A percentile compares a stretch with the other conserved stretches of the same genome.
phyloP scores from a whole-genome alignment of 1,140 invertebrate genomes.

The Drosophila micromelanica region DNA sequence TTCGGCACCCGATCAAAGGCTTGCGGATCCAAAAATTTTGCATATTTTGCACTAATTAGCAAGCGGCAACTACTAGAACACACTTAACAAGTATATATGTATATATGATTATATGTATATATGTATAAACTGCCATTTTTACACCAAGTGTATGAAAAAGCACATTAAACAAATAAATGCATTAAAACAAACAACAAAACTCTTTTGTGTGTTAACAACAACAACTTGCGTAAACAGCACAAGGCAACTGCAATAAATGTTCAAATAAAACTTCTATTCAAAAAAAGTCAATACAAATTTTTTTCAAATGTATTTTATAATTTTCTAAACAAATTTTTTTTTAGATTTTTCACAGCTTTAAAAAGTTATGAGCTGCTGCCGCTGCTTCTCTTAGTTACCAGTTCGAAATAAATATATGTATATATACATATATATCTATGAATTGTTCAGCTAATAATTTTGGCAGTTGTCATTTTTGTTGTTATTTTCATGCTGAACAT shows the following conservation, averaged over 20 bases:
- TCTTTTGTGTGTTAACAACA: conserved; percentile 50
- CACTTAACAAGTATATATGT: neutral
- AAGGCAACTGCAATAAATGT: conserved; percentile 31
- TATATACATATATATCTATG: neutral
- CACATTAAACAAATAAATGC: conserved; percentile 25
- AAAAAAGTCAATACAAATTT: neutral
- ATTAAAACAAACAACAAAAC: conserved; percentile 30
- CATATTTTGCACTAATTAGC: conserved; percentile 56
- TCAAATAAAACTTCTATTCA: conserved; percentile 1
- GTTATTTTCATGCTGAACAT: neutral
- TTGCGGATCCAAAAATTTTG: conserved; percentile 51
- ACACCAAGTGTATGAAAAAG: conserved; percentile 69
- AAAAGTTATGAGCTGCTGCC: conserved; percentile 1
- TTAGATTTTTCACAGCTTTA: conserved; percentile 1
- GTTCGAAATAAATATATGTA: conserved; percentile 4
- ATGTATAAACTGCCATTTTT: conserved; percentile 76
- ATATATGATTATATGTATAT: conserved; percentile 24
- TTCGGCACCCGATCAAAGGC: conserved; percentile 3
- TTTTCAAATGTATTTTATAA: neutral
- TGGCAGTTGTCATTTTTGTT: conserved; percentile 14
- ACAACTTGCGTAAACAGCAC: conserved; percentile 32
- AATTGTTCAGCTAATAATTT: conserved; percentile 9
- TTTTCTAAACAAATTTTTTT: neutral
- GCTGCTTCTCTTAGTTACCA: conserved; percentile 10
- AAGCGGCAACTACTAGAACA: conserved; percentile 72